Percentiles rank a stretch among this genome's conserved stretches.
Evolutionary conservation across 2,797 vertebrate genomes (phyloP).

Genomic region (Columba guinea): DNA sequence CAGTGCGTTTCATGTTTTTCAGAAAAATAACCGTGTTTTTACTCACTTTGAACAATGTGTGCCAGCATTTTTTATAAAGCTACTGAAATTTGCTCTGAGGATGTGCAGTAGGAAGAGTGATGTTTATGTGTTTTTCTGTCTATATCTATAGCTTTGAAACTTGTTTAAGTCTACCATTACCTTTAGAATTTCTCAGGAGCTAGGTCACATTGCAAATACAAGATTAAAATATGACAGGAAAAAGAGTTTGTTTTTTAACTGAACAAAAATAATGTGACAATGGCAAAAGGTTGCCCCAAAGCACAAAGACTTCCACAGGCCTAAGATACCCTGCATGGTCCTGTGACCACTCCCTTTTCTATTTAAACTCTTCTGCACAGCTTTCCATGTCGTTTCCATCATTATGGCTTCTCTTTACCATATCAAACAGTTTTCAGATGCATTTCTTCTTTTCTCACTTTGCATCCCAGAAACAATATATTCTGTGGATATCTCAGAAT

Average conservation of each 20-base stretch:
- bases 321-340: not conserved
- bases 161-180: not conserved
- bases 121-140: not conserved
- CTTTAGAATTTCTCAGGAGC: not conserved
- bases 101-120: not conserved
- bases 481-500: not conserved
- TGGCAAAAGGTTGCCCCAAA: not conserved
- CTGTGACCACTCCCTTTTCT: not conserved
- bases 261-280: not conserved
- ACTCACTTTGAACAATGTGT: not conserved
- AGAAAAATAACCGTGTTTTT: not conserved
- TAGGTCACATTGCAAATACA: not conserved
- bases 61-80: not conserved
- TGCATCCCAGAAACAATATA: not conserved
- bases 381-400: not conserved
- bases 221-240: not conserved
- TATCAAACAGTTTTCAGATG: not conserved
- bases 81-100: not conserved
- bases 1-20: not conserved
- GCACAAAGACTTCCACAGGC: not conserved
- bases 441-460: not conserved
- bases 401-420: not conserved
- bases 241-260: not conserved
- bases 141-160: not conserved
- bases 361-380: not conserved